phyloP scores from a whole-genome alignment of 2,888 invertebrate genomes.

The Stenoptilia bipunctidactyla region DNA sequence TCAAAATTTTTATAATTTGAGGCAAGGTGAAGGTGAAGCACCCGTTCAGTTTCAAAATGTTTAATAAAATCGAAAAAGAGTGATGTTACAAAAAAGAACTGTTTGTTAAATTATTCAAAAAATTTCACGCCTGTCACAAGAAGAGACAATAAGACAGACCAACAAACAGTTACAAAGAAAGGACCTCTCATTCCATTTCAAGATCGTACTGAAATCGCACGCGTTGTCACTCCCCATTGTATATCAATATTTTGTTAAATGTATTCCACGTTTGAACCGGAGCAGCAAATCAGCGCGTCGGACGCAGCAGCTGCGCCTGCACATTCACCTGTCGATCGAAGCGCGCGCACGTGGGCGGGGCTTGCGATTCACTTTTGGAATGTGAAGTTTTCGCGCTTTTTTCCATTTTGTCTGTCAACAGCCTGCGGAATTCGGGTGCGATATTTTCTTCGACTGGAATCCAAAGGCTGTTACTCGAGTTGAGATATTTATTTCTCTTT shows the following conservation, averaged over 20 bases:
- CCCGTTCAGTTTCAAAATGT: too few relatives aligned
- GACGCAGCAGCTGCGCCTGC: conserved; percentile 40
- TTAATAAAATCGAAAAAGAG: too few relatives aligned
- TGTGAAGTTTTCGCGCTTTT: conserved; percentile 51
- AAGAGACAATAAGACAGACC: not conserved
- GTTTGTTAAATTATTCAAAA: too few relatives aligned
- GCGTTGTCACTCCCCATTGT: conserved; percentile 51
- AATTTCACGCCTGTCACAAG: not conserved
- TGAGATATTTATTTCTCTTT: conserved; percentile 52
- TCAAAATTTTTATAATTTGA: too few relatives aligned
- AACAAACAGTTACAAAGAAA: conserved; percentile 29
- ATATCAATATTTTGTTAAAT: conserved; percentile 54
- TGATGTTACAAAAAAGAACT: too few relatives aligned
- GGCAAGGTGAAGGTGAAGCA: too few relatives aligned
- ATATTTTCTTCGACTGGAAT: conserved; percentile 64
- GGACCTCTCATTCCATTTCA: conserved; percentile 16
- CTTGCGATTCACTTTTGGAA: conserved; percentile 31
- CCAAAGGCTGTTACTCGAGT: conserved; percentile 54
- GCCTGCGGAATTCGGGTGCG: conserved; percentile 64
- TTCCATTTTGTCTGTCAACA: conserved; percentile 51
- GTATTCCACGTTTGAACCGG: conserved; percentile 45
- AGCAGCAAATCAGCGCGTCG: conserved; percentile 39
- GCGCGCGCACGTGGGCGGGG: conserved; percentile 58
- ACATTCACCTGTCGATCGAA: conserved; percentile 63
- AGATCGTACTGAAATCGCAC: conserved; percentile 14